A percentile compares a stretch with the other conserved stretches of the same genome.
Conservation (phyloP, 2,888 invertebrate genomes). For the Heterodera filipjevi region DNA sequence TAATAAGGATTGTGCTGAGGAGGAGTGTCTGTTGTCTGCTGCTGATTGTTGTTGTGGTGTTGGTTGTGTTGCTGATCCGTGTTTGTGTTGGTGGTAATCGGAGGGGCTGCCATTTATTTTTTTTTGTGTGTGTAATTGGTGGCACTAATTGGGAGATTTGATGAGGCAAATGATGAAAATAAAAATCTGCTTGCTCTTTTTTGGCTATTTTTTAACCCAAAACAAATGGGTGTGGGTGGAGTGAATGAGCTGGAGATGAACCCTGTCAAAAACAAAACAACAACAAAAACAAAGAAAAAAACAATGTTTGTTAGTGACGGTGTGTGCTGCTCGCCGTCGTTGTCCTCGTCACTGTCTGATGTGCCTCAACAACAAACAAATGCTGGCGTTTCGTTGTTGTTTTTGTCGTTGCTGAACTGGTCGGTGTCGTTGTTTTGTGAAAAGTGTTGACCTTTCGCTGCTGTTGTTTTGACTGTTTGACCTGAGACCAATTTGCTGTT, state of each 20-base stretch:
- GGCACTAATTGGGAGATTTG: background rate
- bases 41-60: background rate
- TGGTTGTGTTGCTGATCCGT: background rate
- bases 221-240: background rate
- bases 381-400: background rate
- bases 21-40: background rate
- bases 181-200: background rate
- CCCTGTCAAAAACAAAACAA: background rate
- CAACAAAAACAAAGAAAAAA: background rate
- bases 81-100: background rate
- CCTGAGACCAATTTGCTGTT: too few relatives aligned
- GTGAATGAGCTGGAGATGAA: background rate
- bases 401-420: background rate
- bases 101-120: background rate
- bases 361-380: background rate
- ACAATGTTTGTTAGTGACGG: background rate
- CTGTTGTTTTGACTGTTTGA: background rate
- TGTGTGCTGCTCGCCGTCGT: background rate
- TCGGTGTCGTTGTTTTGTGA: background rate
- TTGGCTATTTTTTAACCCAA: background rate
- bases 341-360: background rate
- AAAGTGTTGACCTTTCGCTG: background rate
- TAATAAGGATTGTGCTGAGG: background rate
- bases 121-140: background rate
- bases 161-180: background rate